Evolutionary conservation across 2,113 vertebrate species (phyloP).

Genomic region (Lepidothrix coronata): DNA sequence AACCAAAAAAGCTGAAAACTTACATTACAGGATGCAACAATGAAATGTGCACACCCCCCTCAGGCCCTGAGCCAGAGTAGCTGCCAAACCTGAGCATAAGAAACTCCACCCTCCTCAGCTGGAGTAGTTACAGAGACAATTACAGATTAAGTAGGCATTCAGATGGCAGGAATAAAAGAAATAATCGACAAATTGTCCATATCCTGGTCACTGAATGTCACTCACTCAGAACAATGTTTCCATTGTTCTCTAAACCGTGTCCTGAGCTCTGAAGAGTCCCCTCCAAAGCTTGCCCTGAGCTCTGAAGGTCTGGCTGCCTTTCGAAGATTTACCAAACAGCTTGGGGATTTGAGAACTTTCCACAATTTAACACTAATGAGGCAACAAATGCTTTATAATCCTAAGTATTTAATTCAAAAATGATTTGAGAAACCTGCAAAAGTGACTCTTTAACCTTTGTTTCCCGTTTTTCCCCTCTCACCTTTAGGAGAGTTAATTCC

Average conservation of each 20-base stretch:
- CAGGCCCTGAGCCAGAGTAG: not conserved
- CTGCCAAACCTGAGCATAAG: not conserved
- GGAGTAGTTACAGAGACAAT: not conserved
- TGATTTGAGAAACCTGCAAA: not conserved
- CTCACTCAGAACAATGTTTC: not conserved
- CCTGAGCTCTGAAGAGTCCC: not conserved
- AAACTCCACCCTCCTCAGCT: conserved; percentile 46
- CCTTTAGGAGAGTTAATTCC: conserved; percentile 31
- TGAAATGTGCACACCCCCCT: not conserved
- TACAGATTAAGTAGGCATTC: not conserved
- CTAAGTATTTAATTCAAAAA: conserved; percentile 28
- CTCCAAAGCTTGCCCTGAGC: not conserved
- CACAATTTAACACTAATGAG: not conserved
- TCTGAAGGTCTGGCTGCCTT: not conserved
- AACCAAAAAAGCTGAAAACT: not conserved
- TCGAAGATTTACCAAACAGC: not conserved
- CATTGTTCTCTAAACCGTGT: not conserved
- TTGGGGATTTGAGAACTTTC: not conserved
- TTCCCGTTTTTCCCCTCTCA: not conserved
- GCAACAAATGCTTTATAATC: conserved; percentile 24
- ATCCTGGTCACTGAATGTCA: not conserved
- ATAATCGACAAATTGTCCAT: not conserved
- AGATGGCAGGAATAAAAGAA: conserved; percentile 4
- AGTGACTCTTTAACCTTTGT: not conserved
- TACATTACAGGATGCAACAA: conserved; percentile 16